Evolutionary conservation across 2,797 vertebrate species (phyloP).

Genomic region (Diceros bicornis): DNA sequence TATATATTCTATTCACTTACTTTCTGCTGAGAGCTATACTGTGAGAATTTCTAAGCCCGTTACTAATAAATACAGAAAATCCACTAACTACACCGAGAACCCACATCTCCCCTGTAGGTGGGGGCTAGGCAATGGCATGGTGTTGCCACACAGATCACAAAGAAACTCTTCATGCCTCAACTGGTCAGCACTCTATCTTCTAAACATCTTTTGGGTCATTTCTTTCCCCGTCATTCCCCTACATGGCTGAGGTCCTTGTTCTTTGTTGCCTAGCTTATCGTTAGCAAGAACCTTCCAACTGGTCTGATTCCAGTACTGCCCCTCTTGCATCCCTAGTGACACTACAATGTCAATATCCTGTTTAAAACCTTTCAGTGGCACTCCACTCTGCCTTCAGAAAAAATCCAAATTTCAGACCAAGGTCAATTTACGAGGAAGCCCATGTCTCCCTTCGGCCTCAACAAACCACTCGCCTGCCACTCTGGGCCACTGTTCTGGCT

Average conservation of each 20-base stretch:
- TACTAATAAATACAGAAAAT: background rate
- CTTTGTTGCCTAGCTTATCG: background rate
- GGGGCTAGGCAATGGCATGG: background rate
- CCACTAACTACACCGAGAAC: no score
- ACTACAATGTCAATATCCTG: fast-evolving
- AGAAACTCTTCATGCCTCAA: background rate
- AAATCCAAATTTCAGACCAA: no score
- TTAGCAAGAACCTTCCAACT: background rate
- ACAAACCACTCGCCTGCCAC: no score
- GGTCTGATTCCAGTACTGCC: background rate
- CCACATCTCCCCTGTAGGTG: background rate
- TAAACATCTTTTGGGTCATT: background rate
- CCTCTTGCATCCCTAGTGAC: background rate
- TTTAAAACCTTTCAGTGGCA: background rate
- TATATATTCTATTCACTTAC: background rate
- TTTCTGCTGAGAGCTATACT: background rate
- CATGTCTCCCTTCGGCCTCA: fast-evolving
- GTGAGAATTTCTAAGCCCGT: background rate
- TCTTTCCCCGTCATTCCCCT: background rate
- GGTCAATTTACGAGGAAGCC: background rate
- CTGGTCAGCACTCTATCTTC: background rate
- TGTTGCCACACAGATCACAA: background rate
- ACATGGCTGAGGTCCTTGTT: background rate
- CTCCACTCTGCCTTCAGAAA: background rate
- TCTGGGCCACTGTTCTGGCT: fast-evolving